Percentiles rank a stretch among this genome's conserved stretches.
These are phyloP conservation scores for Lepidurus arcticus DNA, from an alignment of 1,140 invertebrate species.

Conservation along the genomic window DNA sequence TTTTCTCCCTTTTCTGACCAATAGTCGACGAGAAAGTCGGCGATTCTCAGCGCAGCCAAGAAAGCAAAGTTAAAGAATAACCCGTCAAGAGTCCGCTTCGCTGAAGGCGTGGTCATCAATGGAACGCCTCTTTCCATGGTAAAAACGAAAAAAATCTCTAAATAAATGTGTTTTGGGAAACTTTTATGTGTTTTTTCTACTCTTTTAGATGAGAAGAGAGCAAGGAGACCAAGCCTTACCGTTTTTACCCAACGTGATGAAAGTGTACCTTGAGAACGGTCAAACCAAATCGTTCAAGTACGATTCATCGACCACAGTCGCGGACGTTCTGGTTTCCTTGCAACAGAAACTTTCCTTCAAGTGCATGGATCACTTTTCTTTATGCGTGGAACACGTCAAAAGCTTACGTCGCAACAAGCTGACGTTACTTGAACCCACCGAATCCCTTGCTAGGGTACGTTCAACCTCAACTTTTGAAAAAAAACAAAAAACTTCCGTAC, in stretches of 20 bases:
- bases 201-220: constrained; percentile 60
- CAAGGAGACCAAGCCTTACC: constrained; percentile 72
- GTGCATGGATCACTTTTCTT: constrained; percentile 73
- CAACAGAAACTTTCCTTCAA: constrained; percentile 77
- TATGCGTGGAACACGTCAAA: constrained; percentile 86
- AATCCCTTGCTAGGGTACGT: constrained; percentile 72
- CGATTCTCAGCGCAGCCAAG: constrained; percentile 76
- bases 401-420: constrained; percentile 74
- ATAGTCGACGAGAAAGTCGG: constrained; percentile 65
- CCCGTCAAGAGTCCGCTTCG: constrained; percentile 79
- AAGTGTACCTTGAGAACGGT: constrained; percentile 85
- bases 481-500: too few species aligned
- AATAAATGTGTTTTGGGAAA: neutral
- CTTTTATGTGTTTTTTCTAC: constrained; percentile 35
- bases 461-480: neutral
- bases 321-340: constrained; percentile 76
- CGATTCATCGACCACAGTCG: constrained; percentile 78
- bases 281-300: constrained; percentile 97
- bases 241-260: constrained; percentile 85
- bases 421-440: constrained; percentile 72
- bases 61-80: constrained; percentile 70
- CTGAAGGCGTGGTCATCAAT: constrained; percentile 80
- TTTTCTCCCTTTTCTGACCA: constrained; percentile 5
- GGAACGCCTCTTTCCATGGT: constrained; percentile 53
- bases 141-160: constrained; percentile 37